These are phyloP conservation scores for Chaetodon auriga DNA, from an alignment of 2,113 vertebrate genomes.

Conservation along the genomic window DNA sequence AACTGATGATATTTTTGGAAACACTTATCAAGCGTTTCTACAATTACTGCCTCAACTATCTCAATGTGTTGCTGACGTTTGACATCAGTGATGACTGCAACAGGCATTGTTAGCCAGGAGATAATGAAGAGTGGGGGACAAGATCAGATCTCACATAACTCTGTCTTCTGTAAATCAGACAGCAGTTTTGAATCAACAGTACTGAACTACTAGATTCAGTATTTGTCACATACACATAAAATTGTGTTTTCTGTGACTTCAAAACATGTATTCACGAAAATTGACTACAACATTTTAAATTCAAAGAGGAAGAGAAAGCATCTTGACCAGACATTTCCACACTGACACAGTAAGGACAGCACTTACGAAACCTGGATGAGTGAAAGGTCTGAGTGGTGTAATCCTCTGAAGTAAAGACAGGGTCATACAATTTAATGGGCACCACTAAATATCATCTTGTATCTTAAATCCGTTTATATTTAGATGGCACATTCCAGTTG, in stretches of 20 bases:
- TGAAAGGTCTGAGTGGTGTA: background rate
- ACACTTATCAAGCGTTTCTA: background rate
- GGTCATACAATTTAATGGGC: background rate
- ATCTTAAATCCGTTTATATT: background rate
- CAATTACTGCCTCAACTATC: background rate
- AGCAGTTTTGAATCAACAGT: background rate
- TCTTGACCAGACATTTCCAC: background rate
- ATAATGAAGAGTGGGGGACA: background rate
- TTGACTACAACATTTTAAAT: background rate
- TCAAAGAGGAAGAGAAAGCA: background rate
- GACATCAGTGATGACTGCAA: background rate
- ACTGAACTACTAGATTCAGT: background rate
- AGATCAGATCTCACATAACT: conserved; percentile 4
- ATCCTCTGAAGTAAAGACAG: background rate
- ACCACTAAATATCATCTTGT: background rate
- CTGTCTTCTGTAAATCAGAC: too few relatives aligned
- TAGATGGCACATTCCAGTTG: conserved; percentile 23
- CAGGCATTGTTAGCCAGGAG: background rate
- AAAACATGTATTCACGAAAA: background rate
- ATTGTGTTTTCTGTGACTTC: background rate
- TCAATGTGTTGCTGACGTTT: background rate
- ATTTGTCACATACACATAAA: background rate
- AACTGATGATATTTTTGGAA: background rate
- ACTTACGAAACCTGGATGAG: background rate
- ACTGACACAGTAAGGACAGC: background rate